Evolutionary conservation across 2,797 vertebrate genomes (phyloP), one percentile per base, ranked within the genome.

Genomic region (Falco columbarius): DNA sequence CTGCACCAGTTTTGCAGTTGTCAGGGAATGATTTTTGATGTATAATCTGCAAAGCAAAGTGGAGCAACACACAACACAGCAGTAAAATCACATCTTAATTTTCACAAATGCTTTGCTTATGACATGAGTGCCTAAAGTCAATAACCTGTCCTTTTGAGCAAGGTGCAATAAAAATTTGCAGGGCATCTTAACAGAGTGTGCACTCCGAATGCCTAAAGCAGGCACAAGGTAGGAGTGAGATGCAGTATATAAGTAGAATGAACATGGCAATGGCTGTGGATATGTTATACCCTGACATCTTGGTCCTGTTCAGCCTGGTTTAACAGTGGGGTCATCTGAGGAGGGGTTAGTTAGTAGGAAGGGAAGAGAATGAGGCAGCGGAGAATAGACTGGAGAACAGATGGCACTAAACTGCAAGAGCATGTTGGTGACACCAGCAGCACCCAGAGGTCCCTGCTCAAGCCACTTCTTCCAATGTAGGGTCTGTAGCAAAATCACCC

Each of bases 31-130:
- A 75, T 84, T 94, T 90, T 75, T 32, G 47, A 54, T 24, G 42
- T 21, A 42, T 55, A 81, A 81, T 58, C 73, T 86, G 83, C 71
- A 89, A 89, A 83, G 61, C 15, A 70, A 93, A 94, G 68, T 3
- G 5, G 34, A 79, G 38, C 12, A 91, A 89, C 59, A 63, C 89
- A 89, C 89, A 91, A 66, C 86, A 93, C 61, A 94, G 89, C 63
- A 86, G 62, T 74, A 86, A 96, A 82, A 97, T 89, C 42, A 6
- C 94, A 94, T 94, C 81, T 97, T 73, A 62, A 62, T 81, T 92
- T 94, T 74, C 49, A 81, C 58, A 90, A 93, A 94, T 49, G 24
- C n/a, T 76, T 51, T 87, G 51, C 58, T 80, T 87, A 68, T 32
- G 55, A 71, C 10, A 65, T 3, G 27, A 66, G 42, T 22, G 72